phyloP scores from a whole-genome alignment of 2,113 vertebrate genomes.

The Ramphastos sulfuratus region DNA sequence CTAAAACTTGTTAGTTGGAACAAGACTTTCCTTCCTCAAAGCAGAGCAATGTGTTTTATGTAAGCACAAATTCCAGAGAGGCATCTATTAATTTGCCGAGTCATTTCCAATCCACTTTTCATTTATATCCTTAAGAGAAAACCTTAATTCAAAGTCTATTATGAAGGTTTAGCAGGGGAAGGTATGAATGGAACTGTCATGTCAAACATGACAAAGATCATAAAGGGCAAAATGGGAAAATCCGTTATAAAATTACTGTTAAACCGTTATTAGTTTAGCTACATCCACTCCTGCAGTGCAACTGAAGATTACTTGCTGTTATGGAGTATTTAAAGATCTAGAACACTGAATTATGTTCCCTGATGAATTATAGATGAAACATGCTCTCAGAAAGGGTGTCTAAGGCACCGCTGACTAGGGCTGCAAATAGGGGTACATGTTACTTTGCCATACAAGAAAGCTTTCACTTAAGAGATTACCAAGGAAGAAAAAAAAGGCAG shows the following conservation, averaged over 20 bases:
- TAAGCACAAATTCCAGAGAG: background rate
- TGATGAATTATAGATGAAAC: background rate
- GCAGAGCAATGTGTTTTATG: background rate
- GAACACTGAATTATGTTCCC: background rate
- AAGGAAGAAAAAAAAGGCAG: background rate
- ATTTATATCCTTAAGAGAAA: background rate
- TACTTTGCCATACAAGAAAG: background rate
- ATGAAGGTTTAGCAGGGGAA: background rate
- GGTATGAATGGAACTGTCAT: background rate
- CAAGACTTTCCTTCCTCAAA: background rate
- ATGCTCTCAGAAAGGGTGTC: background rate
- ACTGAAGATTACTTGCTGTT: background rate
- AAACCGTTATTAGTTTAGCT: background rate
- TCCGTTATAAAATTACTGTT: background rate
- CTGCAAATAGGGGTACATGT: background rate
- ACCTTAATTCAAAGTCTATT: background rate
- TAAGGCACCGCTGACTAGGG: background rate
- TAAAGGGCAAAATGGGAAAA: background rate
- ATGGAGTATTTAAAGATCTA: background rate
- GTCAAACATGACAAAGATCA: background rate
- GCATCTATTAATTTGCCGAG: background rate
- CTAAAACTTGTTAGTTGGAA: background rate
- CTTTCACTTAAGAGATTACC: background rate
- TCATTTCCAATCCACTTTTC: background rate
- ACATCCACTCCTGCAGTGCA: background rate